A percentile compares a stretch with the other conserved stretches of the same genome.
phyloP scores from a whole-genome alignment of 92 coral and sea anemone genomes.

The Isaurus tuberculatus region DNA sequence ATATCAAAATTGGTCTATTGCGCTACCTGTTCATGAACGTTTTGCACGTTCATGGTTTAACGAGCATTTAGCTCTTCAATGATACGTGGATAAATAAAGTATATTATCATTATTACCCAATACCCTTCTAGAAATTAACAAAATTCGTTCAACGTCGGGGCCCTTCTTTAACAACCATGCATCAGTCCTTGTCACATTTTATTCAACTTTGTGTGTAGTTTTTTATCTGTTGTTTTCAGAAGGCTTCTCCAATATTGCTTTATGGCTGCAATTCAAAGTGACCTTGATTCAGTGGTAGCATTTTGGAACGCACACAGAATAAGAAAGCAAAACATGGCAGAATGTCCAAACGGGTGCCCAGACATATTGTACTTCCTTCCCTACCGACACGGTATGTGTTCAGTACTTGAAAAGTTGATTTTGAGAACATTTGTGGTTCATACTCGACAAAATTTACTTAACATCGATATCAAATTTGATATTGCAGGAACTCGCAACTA shows the following conservation, averaged over 20 bases:
- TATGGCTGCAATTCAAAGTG: constrained; percentile 46
- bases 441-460: background rate
- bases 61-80: too few species aligned
- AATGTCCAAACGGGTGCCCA: constrained; percentile 35
- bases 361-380: constrained; percentile 48
- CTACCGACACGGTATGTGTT: constrained; percentile 17
- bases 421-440: constrained; percentile 13
- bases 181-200: too few species aligned
- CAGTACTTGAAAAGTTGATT: constrained; percentile 19
- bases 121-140: too few species aligned
- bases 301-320: constrained; percentile 49
- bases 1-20: too few species aligned
- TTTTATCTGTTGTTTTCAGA: background rate
- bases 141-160: too few species aligned
- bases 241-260: constrained; percentile 41
- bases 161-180: too few species aligned
- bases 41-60: too few species aligned
- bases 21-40: too few species aligned
- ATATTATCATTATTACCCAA: too few species aligned
- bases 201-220: background rate
- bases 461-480: background rate
- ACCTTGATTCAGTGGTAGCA: constrained; percentile 36
- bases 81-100: too few species aligned
- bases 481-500: constrained; percentile 27
- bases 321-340: constrained; percentile 32